Conservation (phyloP, 2,113 vertebrate genomes). For the Epinephelus lanceolatus region DNA sequence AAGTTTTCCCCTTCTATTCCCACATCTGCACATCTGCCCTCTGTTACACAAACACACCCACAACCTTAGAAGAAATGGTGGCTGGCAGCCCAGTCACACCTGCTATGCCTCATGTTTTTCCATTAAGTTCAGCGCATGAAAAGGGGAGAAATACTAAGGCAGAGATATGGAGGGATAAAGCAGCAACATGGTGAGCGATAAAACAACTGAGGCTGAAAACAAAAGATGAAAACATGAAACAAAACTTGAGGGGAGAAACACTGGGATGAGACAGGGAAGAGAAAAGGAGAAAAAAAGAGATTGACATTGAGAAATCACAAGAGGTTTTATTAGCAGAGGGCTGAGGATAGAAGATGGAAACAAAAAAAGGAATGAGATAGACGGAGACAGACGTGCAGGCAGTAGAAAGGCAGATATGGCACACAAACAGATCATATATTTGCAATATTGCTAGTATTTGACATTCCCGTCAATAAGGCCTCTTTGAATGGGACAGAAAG, state of each 20-base stretch:
- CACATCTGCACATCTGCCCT: conserved; percentile 16
- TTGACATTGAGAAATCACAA: conserved; percentile 3
- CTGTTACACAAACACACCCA: neutral
- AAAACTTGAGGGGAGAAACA: conserved; percentile 8
- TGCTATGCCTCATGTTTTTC: conserved; percentile 24
- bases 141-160: neutral
- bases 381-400: neutral
- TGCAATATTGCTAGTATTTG: conserved; percentile 9
- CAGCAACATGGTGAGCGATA: neutral
- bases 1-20: neutral
- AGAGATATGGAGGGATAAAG: neutral
- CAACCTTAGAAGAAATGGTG: conserved; percentile 3
- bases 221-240: conserved; percentile 35
- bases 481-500: neutral
- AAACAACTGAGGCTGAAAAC: conserved; percentile 44
- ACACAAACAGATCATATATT: neutral
- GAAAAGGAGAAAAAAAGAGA: conserved; percentile 12
- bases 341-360: conserved; percentile 7
- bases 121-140: conserved; percentile 25
- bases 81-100: conserved; percentile 1
- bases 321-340: conserved; percentile 1
- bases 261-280: neutral
- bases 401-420: neutral
- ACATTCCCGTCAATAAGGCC: conserved; percentile 12
- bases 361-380: neutral